Base-by-base conservation (phyloP, 2,797 vertebrate species). In the Tolypeutes matacus region DNA sequence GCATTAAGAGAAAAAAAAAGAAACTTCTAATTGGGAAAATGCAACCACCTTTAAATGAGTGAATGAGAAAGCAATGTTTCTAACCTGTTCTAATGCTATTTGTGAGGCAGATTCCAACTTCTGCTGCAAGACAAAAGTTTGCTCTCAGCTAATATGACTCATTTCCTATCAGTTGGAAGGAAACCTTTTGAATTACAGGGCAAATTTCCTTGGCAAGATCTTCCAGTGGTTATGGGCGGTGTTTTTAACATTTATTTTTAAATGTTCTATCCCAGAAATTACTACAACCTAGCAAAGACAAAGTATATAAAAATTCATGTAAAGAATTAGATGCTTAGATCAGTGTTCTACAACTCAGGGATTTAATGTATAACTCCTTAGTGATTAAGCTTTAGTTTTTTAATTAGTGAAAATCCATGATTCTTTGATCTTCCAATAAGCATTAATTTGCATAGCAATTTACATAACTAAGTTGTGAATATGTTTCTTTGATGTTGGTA, bases 381-480 rank as follows among this genome's bases (percentile, higher is more conserved):
- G 62, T 93, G 76, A 96, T 86, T 95, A 94, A 94, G 23, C 7
- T 25, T 91, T 73, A 94, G 36, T 64, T 36, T 94, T 89, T 31
- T 65, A 95, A 93, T 96, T 81, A 92, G 84, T 85, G 51, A 95
- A 95, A 84, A 86, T 84, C 6, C n/a, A 85, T 53, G 53, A 94
- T 6, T 27, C 76, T 97, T 95, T 95, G 73, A 95, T 96, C 82
- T 92, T 89, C 42, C 27, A 96, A 70, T 89, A 93, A 91, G 53
- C 60, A 95, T 84, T 60, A 94, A 89, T 96, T 95, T 96, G 60
- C 58, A 87, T 95, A 67, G 51, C 27, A 95, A 73, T 94, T 91
- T 93, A 65, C 56, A 87, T 89, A 96, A 17, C 81, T 87, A 80
- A 72, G 3, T 95, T 93, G 83, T 82, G n/a, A 94, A 96, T 87